These are phyloP conservation scores for Clarias pachynema DNA, from an alignment of 2,797 vertebrate genomes.

Conservation along the genomic window DNA sequence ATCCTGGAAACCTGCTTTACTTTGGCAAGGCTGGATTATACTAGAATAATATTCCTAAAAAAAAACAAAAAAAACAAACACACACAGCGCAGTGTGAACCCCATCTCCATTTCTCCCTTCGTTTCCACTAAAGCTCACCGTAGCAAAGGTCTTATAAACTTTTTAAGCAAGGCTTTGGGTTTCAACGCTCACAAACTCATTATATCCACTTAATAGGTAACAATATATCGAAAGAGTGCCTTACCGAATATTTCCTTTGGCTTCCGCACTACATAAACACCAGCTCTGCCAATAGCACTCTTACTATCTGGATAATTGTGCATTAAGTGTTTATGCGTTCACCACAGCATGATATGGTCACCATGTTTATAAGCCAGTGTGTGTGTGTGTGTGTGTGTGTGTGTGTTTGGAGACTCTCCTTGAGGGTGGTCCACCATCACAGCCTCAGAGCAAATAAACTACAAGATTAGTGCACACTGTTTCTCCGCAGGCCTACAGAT, in stretches of 20 bases:
- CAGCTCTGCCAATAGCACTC: background rate
- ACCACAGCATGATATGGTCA: conserved; percentile 21
- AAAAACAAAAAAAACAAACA: background rate
- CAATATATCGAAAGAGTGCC: background rate
- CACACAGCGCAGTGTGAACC: background rate
- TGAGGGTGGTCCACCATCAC: conserved; percentile 52
- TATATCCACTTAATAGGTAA: conserved; percentile 23
- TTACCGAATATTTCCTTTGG: conserved; percentile 29
- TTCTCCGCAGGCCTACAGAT: conserved; percentile 46
- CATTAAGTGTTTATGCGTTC: conserved; percentile 19
- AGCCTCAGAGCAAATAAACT: conserved; percentile 52
- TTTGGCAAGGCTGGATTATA: background rate
- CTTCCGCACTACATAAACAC: conserved; percentile 27
- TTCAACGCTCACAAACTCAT: conserved; percentile 31
- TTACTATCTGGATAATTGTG: background rate
- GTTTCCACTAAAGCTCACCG: conserved; percentile 8
- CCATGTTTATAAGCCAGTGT: background rate
- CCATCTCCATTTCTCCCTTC: conserved; percentile 6
- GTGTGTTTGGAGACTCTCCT: conserved; percentile 45
- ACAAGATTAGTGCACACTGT: conserved; percentile 38
- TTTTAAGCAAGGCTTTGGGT: conserved; percentile 5
- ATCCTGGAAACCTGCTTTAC: background rate
- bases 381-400: conserved; percentile 6
- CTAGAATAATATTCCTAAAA: background rate
- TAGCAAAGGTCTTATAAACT: conserved; percentile 15